phyloP scores from a whole-genome alignment of 2,113 vertebrate species.

The Pangasianodon hypophthalmus region DNA sequence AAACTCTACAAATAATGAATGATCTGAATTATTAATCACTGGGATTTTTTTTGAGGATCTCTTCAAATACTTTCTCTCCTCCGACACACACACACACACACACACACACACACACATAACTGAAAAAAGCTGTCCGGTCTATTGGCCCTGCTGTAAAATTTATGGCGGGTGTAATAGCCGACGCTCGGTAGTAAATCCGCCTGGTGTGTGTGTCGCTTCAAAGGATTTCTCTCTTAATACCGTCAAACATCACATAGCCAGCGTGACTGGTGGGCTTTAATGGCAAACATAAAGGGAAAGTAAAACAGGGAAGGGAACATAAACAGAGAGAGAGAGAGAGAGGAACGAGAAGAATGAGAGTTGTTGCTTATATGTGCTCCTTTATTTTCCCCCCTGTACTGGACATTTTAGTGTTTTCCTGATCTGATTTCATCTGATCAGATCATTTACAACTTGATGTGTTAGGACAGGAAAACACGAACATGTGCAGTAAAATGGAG shows the following conservation, averaged over 20 bases:
- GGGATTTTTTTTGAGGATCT: slow-evolving; percentile 57
- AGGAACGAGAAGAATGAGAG: slow-evolving; percentile 59
- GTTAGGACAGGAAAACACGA: not conserved
- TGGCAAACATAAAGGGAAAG: slow-evolving; percentile 70
- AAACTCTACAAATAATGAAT: slow-evolving; percentile 1
- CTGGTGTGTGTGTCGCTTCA: slow-evolving; percentile 89
- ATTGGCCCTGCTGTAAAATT: slow-evolving; percentile 86
- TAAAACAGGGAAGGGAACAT: slow-evolving; percentile 49
- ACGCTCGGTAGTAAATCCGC: slow-evolving; percentile 88
- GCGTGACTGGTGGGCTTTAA: slow-evolving; percentile 55
- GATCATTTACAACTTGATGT: not conserved
- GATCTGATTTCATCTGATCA: slow-evolving; percentile 16
- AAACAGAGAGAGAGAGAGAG: slow-evolving; percentile 50
- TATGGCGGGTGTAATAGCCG: slow-evolving; percentile 92
- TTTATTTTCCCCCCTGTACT: not conserved
- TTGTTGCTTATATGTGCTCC: not conserved
- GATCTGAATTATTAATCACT: slow-evolving; percentile 83
- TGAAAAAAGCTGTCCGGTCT: slow-evolving; percentile 83
- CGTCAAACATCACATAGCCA: slow-evolving; percentile 50
- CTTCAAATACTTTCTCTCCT: slow-evolving; percentile 47
- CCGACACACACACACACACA: slow-evolving; percentile 54
- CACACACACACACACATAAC: slow-evolving; percentile 78
- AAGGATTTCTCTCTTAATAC: slow-evolving; percentile 75
- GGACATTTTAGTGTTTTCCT: slow-evolving; percentile 11
- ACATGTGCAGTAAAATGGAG: not conserved